Percentiles rank a stretch among this genome's conserved stretches.
These are phyloP conservation scores for Ardeotis arabs DNA, from an alignment of 2,113 vertebrate species.

Conservation along the genomic window DNA sequence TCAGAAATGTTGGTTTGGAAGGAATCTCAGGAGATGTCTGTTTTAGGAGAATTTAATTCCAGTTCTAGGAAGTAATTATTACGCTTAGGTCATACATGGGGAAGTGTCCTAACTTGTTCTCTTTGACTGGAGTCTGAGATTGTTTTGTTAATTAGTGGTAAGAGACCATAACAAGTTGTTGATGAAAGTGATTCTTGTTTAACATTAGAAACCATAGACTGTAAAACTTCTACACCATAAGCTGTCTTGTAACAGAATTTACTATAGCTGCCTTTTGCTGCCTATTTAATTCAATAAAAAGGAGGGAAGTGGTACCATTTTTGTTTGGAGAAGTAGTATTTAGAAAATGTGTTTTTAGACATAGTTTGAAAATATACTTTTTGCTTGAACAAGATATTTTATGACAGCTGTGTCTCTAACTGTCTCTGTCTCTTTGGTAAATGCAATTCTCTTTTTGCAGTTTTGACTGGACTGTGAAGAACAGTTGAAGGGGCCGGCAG, in stretches of 20 bases:
- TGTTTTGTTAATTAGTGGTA: not conserved
- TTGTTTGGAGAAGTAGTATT: not conserved
- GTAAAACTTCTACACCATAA: not conserved
- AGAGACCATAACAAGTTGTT: not conserved
- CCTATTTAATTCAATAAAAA: not conserved
- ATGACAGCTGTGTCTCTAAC: not conserved
- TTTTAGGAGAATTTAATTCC: not conserved
- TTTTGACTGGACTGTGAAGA: not conserved
- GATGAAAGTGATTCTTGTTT: not conserved
- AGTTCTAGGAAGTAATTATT: not conserved
- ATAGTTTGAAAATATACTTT: not conserved
- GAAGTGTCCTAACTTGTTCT: not conserved
- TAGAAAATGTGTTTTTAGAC: not conserved
- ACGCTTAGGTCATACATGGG: not conserved
- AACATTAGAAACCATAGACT: not conserved
- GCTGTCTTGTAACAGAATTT: not conserved
- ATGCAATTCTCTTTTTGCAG: not conserved
- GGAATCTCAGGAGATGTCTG: not conserved
- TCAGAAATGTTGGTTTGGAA: not conserved
- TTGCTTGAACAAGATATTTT: not conserved
- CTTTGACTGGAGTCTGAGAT: not conserved
- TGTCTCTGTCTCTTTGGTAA: not conserved
- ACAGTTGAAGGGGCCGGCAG: not conserved
- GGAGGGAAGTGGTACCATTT: rapidly evolving
- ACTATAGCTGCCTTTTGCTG: not conserved